Base-by-base conservation (phyloP, 1,140 invertebrate species). In the Drosophila nannoptera region DNA sequence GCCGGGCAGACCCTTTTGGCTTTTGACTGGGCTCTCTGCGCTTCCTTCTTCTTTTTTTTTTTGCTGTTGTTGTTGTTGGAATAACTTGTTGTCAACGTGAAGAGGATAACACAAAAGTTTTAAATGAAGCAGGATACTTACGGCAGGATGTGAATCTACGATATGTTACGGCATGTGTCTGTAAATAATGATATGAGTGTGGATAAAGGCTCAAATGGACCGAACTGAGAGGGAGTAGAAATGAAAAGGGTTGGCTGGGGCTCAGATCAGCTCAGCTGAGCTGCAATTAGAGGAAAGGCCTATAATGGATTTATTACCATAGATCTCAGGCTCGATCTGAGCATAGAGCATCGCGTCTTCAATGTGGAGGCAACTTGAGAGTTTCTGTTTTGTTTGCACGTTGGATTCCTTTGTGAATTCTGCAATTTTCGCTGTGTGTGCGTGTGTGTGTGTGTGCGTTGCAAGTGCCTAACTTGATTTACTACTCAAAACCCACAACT, bases 401-500 rank as follows among this genome's bases (percentile, higher is more conserved):
- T 49, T 7, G 31, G 49, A 70, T 65, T 70, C 54, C 52, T 48
- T 56, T 32, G 45, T 43, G 74, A 86, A 80, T 71, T 80, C 70
- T 77, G 70, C 77, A 81, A 72, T 75, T 86, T 77, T 80, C 56
- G 73, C 77, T 68, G 50, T 61, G 43, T 52, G 48, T 52, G 49
- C 38, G 45, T 61, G 52, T 52, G 43, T 49, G 43, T 35, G 31
- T 75, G 67, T 43, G 62, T 16, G 59, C 65, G 53, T 50, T 75
- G 66, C 65, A 64, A 84, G 81, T 84, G 73, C 63, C 80, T 82
- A 78, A 87, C 78, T 83, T 87, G 83, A 87, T 87, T 87, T 87
- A 87, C 83, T 87, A 87, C 83, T 87, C 83, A 83, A 87, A 87
- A 87, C 83, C 83, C 83, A 87, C 76, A 87, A 87, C 83, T 87